Evolutionary conservation across 2,888 invertebrate species (phyloP), one percentile per base, ranked within the genome.

Genomic region (Pocota personata): DNA sequence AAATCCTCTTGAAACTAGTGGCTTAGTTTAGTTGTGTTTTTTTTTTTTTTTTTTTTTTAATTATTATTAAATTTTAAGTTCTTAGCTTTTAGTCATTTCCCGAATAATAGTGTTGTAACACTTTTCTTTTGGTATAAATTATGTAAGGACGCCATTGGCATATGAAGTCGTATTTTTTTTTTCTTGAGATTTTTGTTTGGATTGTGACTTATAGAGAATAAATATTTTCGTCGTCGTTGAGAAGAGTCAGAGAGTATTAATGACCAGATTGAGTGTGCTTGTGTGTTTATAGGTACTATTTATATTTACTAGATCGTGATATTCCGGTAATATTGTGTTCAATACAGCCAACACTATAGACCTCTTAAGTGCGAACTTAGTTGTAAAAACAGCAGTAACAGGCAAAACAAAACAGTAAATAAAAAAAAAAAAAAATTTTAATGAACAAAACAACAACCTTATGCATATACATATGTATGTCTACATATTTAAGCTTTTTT

Each of bases 1-100:
- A 92, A 92, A 90, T 90, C 91, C 76, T 91, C 91, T 82, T 90
- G 88, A 89, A 64, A 66, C 43, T 52, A 79, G 57, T 30, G n/a
- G 21, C n/a, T 12, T 58, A 48, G 1, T 14, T 67, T 50, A 69
- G 37, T 75, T 57, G n/a, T 48, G 10, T 19, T 14, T 37, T 21
- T 37, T 40, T 43, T 12, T 14, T 8, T 43, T 27, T 21, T 8
- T 7, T 10, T 58, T 30, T 40, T n/a, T n/a, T n/a, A n/a, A n/a
- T n/a, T n/a, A n/a, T n/a, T 30, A n/a, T 43, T 64, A 35, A 10
- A 5, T 0, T 19, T 35, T 69, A 43, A 69, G 50, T 37, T 30
- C 43, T 40, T 40, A 55, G 40, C 21, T 43, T 40, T 8, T 48
- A 40, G 10, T 73, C n/a, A 12, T 12, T 8, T 57, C 37, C 35